Evolutionary conservation across 2,113 vertebrate genomes (phyloP), one percentile per base, ranked within the genome.

Genomic region (Oreamnos americanus): DNA sequence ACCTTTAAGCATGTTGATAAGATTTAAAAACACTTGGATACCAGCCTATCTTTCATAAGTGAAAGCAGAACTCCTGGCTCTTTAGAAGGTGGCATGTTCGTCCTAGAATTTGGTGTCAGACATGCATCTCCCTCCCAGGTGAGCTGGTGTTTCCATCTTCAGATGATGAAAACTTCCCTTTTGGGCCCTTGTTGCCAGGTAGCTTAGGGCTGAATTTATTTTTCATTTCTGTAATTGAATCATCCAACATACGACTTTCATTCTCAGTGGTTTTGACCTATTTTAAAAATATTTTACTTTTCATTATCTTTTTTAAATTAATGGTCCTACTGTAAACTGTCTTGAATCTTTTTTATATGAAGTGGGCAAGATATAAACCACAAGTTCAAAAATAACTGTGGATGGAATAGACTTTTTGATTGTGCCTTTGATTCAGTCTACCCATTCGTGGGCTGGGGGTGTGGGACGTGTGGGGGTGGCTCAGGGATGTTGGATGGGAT

Each of bases 381-480:
- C 94, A 19, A 53, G 25, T 55, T 53, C n/a, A 25, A 43, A 17
- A 74, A 4, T 2, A 55, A 23, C 17, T 21, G 25, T 26, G 53
- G 39, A 1, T 55, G 11, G 19, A 33, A 13, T 1, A 11, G 47
- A 51, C 15, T 14, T 67, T 67, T 76, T 30, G 43, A 5, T 2
- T 19, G 25, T 82, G 57, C 45, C 74, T 57, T 47, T 0, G 3
- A 12, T 5, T 45, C 57, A 2, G 71, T 9, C 7, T 9, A 0
- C 15, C 17, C 28, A 2, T 19, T 5, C 28, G 4, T 13, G 28
- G 7, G 71, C 55, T 1, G 0, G 17, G 2, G 21, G 21, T 13
- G n/a, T 4, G 36, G 9, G 3, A 21, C 0, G 4, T 19, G 51
- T 25, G 51, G 30, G 30, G 2, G 0, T 0, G 0, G 51, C 28